These are phyloP conservation scores for Tachysurus vachellii DNA, from an alignment of 2,113 vertebrate genomes.

Conservation along the genomic window DNA sequence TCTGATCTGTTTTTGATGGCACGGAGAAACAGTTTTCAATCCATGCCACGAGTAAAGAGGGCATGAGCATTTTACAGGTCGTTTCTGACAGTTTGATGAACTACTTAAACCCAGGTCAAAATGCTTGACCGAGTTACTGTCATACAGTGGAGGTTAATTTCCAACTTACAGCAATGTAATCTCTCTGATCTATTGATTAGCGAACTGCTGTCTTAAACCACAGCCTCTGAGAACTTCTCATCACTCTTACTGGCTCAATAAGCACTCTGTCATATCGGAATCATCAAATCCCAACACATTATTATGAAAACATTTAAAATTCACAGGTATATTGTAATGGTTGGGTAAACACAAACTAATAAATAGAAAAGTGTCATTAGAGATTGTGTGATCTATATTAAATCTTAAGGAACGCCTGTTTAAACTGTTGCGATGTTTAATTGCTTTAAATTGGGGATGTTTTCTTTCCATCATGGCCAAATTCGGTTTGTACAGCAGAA, in stretches of 20 bases:
- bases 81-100: conserved; percentile 33
- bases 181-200: conserved; percentile 39
- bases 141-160: conserved; percentile 36
- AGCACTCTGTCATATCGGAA: neutral
- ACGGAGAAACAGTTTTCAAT: conserved; percentile 23
- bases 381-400: conserved; percentile 15
- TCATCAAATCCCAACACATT: neutral
- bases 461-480: neutral
- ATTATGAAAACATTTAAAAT: neutral
- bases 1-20: conserved; percentile 26
- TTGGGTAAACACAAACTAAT: neutral
- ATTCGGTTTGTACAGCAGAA: neutral
- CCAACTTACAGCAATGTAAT: conserved; percentile 25
- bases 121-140: conserved; percentile 30
- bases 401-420: conserved; percentile 1
- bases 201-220: conserved; percentile 10
- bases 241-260: neutral
- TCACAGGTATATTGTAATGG: neutral
- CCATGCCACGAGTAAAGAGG: neutral
- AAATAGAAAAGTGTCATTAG: neutral
- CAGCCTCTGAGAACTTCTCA: neutral
- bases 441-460: neutral
- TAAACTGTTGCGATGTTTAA: neutral
- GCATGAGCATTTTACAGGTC: conserved; percentile 24
- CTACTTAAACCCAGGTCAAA: conserved; percentile 41